Evolutionary conservation across 2,113 vertebrate species (phyloP), one percentile per base, ranked within the genome.

Genomic region (Nesogale talazaci): DNA sequence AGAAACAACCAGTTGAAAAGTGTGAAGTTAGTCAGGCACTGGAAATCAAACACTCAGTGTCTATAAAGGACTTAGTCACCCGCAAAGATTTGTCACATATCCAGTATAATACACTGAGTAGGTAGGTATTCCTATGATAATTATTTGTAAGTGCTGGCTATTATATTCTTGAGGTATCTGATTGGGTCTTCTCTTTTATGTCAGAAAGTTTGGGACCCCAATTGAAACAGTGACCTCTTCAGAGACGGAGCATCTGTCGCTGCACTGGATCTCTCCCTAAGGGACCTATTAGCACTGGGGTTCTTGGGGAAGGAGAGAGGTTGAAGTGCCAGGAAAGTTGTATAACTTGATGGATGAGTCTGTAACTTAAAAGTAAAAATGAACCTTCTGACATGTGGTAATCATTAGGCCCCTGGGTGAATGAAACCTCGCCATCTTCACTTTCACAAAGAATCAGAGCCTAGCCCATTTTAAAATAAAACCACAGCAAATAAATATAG

Each of bases 391-490:
- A 65, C 88, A 95, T 89, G 34, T 75, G 91, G 93, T 36, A 81
- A 83, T 76, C 91, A 91, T 93, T 89, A 95, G 95, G 67, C 56
- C 77, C 69, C 67, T 79, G 89, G 29, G 78, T 85, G 84, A 96
- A 91, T 81, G 83, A 95, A 94, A 92, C 70, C 63, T 46, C 90
- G 69, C 77, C 88, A 67, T 93, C 74, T 92, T 95, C 87, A 65
- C 31, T 56, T 92, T 91, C 42, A 89, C 40, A 65, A 89, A 94
- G 86, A 82, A 36, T 25, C 90, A 88, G 80, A 81, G 77, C 38
- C 70, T 75, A 78, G 92, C 77, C 83, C 80, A 84, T 87, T 91
- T 93, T 25, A 82, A 78, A 83, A 42, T 61, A 74, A 80, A 82
- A 93, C 90, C 92, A 87, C 72, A 78, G 77, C 88, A 84, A 86